phyloP scores from a whole-genome alignment of 2,888 invertebrate genomes.

The Drosophila monieri region DNA sequence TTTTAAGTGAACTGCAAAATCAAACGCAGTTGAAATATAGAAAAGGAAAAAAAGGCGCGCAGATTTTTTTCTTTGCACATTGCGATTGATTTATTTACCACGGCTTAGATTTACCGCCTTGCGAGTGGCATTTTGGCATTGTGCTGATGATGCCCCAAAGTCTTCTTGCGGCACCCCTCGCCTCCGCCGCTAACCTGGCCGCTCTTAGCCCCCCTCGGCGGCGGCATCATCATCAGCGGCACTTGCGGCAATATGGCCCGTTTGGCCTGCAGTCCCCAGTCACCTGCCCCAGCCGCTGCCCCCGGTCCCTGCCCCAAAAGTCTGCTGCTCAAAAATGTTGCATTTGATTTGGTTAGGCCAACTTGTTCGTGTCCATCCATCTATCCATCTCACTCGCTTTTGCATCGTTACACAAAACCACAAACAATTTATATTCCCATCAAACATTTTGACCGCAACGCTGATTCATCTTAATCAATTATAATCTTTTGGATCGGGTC shows the following conservation, averaged over 20 bases:
- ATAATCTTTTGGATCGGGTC: constrained; percentile 73
- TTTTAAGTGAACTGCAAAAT: constrained; percentile 27
- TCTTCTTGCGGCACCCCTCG: constrained; percentile 20
- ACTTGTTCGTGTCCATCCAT: constrained; percentile 47
- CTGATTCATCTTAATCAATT: constrained; percentile 84
- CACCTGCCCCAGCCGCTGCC: background rate
- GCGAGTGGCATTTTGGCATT: constrained; percentile 76
- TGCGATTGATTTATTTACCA: constrained; percentile 81
- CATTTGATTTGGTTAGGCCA: constrained; percentile 73
- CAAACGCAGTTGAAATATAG: constrained; percentile 33
- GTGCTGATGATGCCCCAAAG: constrained; percentile 71
- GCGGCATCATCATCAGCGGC: constrained; percentile 44
- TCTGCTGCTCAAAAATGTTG: constrained; percentile 56
- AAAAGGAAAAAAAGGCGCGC: constrained; percentile 44
- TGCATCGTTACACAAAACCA: constrained; percentile 81
- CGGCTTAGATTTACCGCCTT: constrained; percentile 79
- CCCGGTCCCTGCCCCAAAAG: background rate
- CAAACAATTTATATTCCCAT: constrained; percentile 83
- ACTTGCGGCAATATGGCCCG: constrained; percentile 45
- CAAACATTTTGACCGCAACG: constrained; percentile 83
- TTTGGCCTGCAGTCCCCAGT: constrained; percentile 27
- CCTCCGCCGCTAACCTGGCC: background rate
- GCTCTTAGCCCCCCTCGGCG: constrained; percentile 14
- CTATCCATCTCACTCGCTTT: constrained; percentile 46
- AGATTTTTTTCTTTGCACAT: constrained; percentile 55